Evolutionary conservation across 2,113 vertebrate species (phyloP), one percentile per base, ranked within the genome.

Genomic region (Etia nguti): DNA sequence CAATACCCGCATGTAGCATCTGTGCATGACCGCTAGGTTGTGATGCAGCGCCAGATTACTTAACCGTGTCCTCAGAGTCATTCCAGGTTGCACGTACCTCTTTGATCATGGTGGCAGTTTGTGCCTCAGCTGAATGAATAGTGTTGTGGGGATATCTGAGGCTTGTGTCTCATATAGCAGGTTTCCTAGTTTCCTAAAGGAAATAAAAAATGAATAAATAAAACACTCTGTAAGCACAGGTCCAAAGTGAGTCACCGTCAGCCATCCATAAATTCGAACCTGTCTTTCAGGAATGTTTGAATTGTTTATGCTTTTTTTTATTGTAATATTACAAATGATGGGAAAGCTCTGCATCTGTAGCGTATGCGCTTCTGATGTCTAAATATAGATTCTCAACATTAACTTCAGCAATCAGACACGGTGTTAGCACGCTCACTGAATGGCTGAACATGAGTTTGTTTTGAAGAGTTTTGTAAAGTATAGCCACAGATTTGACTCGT

Each of bases 1-100:
- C n/a, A 48, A n/a, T 62, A 20, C 80, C 83, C 68, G 36, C 48
- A 65, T 38, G 54, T 46, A 82, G 29, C 56, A 77, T 62, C 62
- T 65, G 29, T 29, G 79, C 41, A 81, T 89, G 56, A 65, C 83
- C 20, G 29, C 16, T 86, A 70, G 22, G 65, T 60, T 83, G 83
- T 79, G 88, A 82, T 84, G 50, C 86, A 80, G 77, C 22, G 22
- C 43, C 41, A 80, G 81, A 89, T 85, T 92, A 88, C 82, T 82
- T 85, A 88, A 88, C 50, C 77, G 85, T 87, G 46, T 81, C 43
- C 36, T 54, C 26, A 60, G 83, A 91, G 81, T 90, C 82, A 80
- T 85, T 62, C 43, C 82, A 88, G 88, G 88, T 89, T 82, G 90
- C 70, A 65, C 50, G 41, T 60, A 38, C 80, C n/a, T 85, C 82